A percentile compares a stretch with the other conserved stretches of the same genome.
Conservation (phyloP, 2,888 invertebrate species). For the Lymantria monacha region DNA sequence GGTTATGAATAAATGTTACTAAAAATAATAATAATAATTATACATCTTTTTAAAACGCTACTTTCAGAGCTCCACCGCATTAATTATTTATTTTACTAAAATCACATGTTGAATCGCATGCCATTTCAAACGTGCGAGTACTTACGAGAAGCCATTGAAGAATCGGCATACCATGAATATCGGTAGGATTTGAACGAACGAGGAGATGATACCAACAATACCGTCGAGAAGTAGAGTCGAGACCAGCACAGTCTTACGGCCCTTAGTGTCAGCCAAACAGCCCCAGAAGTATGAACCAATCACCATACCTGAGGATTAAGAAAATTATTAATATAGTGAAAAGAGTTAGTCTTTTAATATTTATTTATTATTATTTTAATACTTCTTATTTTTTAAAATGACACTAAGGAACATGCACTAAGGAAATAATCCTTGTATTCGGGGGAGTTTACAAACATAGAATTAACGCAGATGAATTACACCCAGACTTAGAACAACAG, state of each 20-base stretch:
- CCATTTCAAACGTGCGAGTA: slow-evolving; percentile 27
- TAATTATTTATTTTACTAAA: not conserved
- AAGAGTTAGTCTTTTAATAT: not conserved
- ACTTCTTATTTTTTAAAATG: too few relatives aligned
- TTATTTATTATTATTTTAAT: not conserved
- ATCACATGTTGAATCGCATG: slow-evolving; percentile 40
- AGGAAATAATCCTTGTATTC: too few relatives aligned
- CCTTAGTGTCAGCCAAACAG: slow-evolving; percentile 91
- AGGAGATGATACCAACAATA: slow-evolving; percentile 86
- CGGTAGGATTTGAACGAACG: slow-evolving; percentile 87
- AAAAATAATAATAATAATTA: too few relatives aligned
- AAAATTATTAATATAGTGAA: not conserved
- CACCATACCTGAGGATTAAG: slow-evolving; percentile 85
- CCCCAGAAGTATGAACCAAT: slow-evolving; percentile 93
- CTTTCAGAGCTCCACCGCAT: slow-evolving; percentile 9
- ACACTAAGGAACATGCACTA: too few relatives aligned
- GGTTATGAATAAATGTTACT: too few relatives aligned
- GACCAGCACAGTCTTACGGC: slow-evolving; percentile 88
- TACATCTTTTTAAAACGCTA: slow-evolving; percentile 5
- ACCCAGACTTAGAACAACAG: too few relatives aligned
- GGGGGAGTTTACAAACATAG: too few relatives aligned
- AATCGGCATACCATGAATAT: slow-evolving; percentile 88
- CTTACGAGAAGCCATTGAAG: slow-evolving; percentile 91
- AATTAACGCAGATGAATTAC: too few relatives aligned
- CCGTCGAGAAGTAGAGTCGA: slow-evolving; percentile 89